These are phyloP conservation scores for Nannoperca obscura DNA, from an alignment of 2,797 vertebrate species.

Conservation along the genomic window DNA sequence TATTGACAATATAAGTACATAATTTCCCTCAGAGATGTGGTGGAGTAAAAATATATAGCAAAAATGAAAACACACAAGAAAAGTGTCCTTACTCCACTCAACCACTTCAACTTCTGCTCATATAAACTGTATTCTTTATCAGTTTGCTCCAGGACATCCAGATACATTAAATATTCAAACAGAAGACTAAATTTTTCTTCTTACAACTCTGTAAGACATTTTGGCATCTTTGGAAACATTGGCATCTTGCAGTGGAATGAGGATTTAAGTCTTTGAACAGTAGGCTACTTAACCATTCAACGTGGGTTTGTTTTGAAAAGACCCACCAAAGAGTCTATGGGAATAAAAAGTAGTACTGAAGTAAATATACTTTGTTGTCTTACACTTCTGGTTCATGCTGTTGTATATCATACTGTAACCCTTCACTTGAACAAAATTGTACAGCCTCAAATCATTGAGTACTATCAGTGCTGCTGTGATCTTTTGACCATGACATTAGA, in stretches of 20 bases:
- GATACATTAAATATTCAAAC: constrained; percentile 9
- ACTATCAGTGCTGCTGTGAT: constrained; percentile 31
- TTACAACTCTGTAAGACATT: background rate
- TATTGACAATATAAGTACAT: background rate
- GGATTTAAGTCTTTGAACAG: constrained; percentile 19
- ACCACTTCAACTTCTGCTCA: background rate
- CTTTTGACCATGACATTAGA: constrained; percentile 60
- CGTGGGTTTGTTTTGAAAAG: constrained; percentile 22
- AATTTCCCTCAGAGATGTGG: background rate
- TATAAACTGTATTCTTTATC: background rate
- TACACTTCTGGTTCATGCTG: constrained; percentile 1
- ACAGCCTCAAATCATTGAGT: constrained; percentile 16
- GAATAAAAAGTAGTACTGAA: constrained; percentile 13
- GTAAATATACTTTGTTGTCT: constrained; percentile 6
- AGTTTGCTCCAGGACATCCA: background rate
- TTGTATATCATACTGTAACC: constrained; percentile 19
- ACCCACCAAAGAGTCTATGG: background rate
- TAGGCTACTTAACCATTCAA: background rate
- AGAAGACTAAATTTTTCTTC: background rate
- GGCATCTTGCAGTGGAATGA: background rate
- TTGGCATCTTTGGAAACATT: constrained; percentile 1
- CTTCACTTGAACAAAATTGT: constrained; percentile 13
- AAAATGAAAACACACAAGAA: background rate
- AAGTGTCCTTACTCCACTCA: background rate
- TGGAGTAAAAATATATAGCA: background rate